phyloP scores from a whole-genome alignment of 2,797 vertebrate genomes.

The Ictinia mississippiensis region DNA sequence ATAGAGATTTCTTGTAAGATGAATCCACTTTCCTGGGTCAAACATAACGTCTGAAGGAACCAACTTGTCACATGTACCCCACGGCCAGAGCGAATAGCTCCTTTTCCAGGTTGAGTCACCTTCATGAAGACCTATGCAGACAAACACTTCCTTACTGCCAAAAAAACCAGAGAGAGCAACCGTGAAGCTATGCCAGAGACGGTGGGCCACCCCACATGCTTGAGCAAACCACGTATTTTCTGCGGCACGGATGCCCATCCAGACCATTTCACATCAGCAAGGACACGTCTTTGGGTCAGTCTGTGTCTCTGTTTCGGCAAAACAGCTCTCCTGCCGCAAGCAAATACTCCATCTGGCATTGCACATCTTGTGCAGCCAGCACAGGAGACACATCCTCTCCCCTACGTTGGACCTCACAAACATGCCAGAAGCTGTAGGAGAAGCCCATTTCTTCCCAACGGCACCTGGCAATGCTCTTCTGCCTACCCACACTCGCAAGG shows the following conservation, averaged over 20 bases:
- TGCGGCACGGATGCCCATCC: background rate
- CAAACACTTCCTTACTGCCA: constrained; percentile 86
- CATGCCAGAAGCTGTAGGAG: background rate
- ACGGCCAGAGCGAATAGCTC: constrained; percentile 88
- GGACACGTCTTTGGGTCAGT: background rate
- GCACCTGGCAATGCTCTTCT: constrained; percentile 39
- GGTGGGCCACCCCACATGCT: accelerated
- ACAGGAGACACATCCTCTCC: background rate
- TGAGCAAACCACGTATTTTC: background rate
- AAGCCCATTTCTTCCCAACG: background rate
- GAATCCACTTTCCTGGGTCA: constrained; percentile 86
- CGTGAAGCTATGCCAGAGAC: background rate
- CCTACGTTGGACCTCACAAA: background rate
- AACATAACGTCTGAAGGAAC: constrained; percentile 81
- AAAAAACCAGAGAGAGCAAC: background rate
- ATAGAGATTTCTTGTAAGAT: constrained; percentile 84
- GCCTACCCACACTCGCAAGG: constrained; percentile 5
- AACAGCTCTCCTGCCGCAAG: background rate
- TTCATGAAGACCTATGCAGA: constrained; percentile 92
- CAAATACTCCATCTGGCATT: background rate
- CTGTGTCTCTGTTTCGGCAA: background rate
- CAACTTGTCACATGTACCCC: constrained; percentile 92
- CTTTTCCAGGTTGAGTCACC: constrained; percentile 90
- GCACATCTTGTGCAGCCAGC: background rate
- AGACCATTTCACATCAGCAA: background rate